Evolutionary conservation across 1,140 invertebrate species (phyloP), one percentile per base, ranked within the genome.

Genomic region (Metopolophium dirhodum): DNA sequence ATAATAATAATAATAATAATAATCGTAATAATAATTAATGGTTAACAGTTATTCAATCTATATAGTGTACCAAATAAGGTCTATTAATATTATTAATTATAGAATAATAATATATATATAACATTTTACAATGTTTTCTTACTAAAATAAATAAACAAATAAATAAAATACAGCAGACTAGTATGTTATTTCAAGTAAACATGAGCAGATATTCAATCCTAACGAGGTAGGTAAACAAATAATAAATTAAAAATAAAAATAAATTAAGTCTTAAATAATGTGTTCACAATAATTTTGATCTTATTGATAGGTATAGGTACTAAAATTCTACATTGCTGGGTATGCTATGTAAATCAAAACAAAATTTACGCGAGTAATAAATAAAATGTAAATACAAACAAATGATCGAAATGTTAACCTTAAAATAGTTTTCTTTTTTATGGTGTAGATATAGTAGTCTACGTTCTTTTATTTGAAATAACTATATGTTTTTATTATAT

Each of bases 161-260:
- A 86, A 93, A 93, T 85, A 91, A 82, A 93, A 86, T 85, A 93
- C 91, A 86, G 82, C 82, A 93, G 91, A 93, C 91, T 93, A 93
- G 91, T 86, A 77, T 86, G 68, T 85, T 54, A 83, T 85, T 93
- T 93, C 41, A 57, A 85, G 47, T 85, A 86, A 82, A 93, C 35
- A 93, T 93, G 91, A 93, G 91, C 91, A 93, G 82, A 92, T 45
- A 83, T 92, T 92, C 91, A 92, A 51, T 93, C 82, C 91, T 93
- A 86, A 86, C 91, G 91, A 93, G 77, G 82, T 85, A 93, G 82
- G 91, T 86, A 86, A 85, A 93, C 49, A 93, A 93, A 93, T 57
- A 54, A 93, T 86, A 93, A 57, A 93, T 86, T 45, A 93, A 93
- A 85, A 85, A 54, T 85, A 86, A 93, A 45, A 91, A 91, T 82